A percentile compares a stretch with the other conserved stretches of the same genome.
These are phyloP conservation scores for Triplophysa bombifrons DNA, from an alignment of 2,797 vertebrate genomes.

Conservation along the genomic window DNA sequence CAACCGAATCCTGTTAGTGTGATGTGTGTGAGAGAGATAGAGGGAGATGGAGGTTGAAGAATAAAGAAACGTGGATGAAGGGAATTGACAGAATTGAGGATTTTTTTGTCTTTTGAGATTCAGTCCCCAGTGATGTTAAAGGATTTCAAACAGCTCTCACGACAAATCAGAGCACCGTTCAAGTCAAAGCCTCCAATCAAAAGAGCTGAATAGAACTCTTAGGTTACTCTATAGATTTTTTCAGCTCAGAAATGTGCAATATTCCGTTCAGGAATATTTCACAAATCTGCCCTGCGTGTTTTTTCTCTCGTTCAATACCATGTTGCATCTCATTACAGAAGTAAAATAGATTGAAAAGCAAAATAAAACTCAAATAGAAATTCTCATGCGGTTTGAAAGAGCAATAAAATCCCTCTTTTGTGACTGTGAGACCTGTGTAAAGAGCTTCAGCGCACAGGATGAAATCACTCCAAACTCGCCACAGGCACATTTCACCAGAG, in stretches of 20 bases:
- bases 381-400: not conserved
- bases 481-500: not conserved
- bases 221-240: no score
- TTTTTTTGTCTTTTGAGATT: not conserved
- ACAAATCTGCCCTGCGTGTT: not conserved
- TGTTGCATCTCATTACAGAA: not conserved
- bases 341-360: no score
- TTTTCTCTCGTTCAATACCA: not conserved
- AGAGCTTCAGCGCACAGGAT: not conserved
- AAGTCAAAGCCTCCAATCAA: not conserved
- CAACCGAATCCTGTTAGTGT: slow-evolving; percentile 52
- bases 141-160: not conserved
- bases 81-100: no score
- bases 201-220: no score
- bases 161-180: not conserved
- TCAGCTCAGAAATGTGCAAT: no score
- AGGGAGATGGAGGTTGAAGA: not conserved
- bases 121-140: not conserved
- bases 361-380: not conserved
- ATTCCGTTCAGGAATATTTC: not conserved
- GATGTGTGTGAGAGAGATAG: slow-evolving; percentile 41
- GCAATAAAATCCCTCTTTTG: not conserved
- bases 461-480: not conserved
- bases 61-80: not conserved
- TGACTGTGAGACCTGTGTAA: not conserved